Base-by-base conservation (phyloP, 2,113 vertebrate species). In the Percina caprodes region DNA sequence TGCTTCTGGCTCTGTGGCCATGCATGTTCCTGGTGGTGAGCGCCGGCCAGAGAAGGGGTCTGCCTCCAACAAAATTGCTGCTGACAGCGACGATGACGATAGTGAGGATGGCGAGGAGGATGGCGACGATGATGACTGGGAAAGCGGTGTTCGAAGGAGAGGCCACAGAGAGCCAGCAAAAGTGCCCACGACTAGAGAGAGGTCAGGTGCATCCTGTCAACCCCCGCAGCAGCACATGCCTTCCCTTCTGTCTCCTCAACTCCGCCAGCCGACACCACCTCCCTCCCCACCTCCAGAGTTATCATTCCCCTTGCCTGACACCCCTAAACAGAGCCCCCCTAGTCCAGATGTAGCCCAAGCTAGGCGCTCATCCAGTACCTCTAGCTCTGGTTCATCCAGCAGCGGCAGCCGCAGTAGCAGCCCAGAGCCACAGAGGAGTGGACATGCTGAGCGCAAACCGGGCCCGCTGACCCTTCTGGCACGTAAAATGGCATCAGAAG, bases 291-390 rank as follows among this genome's bases (percentile, higher is more conserved):
- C 94, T 76, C 94, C 94, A 79, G 95, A 95, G 80, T 86, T 95
- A 49, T 95, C 94, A 4, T 96, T 95, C 65, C 94, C 95, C 12
- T 89, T 96, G 60, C 95, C 95, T 62, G 95, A 96, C 81, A 96
- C 95, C 68, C 95, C 95, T 24, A 96, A 96, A 81, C 95, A 96
- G 89, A 96, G 95, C 65, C 95, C 95, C 19, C 95, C 94, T 26
- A 94, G 93, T 86, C 93, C 94, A 70, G 94, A 93, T 78, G 92
- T 86, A 83, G 86, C 88, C 16, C 82, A 87, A n/a, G 77, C 88
- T 58, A 91, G 94, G 26, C 93, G 86, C 26, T 91, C 93, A 15
- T 91, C 93, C 55, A 95, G 94, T 74, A 87, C 90, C 68, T 95
- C 94, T 30, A 95, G 94, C 90, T 95, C 95, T 51, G 94, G 93